Percentiles rank a stretch among this genome's conserved stretches.
phyloP scores from a whole-genome alignment of 2,888 invertebrate genomes.

The Agrochola lychnidis region DNA sequence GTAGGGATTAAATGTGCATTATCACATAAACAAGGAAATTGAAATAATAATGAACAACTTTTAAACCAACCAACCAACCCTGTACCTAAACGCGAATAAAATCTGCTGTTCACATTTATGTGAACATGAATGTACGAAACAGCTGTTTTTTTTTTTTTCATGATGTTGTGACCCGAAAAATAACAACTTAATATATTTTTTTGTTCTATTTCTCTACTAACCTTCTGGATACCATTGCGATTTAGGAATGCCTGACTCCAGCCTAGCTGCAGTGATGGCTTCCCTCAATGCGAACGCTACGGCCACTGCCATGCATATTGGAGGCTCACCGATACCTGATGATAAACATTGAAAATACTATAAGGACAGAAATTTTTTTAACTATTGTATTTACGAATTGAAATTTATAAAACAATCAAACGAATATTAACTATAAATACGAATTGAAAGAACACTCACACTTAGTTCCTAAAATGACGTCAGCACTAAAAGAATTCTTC shows the following conservation, averaged over 20 bases:
- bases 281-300: slow-evolving; percentile 91
- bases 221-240: slow-evolving; percentile 91
- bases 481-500: slow-evolving; percentile 91
- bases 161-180: not conserved
- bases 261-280: slow-evolving; percentile 91
- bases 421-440: not conserved
- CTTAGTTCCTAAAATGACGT: slow-evolving; percentile 92
- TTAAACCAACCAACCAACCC: not conserved
- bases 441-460: slow-evolving; percentile 77
- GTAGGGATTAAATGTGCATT: too few relatives aligned
- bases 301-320: slow-evolving; percentile 83
- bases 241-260: slow-evolving; percentile 88
- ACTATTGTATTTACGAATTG: not conserved
- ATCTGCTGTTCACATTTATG: not conserved
- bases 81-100: not conserved
- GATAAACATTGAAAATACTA: slow-evolving; percentile 6
- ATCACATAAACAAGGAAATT: not conserved
- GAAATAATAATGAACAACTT: not conserved
- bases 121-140: not conserved
- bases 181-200: too few relatives aligned
- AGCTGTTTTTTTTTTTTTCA: not conserved
- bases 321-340: slow-evolving; percentile 88
- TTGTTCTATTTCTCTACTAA: slow-evolving; percentile 67
- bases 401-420: not conserved
- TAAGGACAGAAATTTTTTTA: not conserved